Evolutionary conservation across 92 coral and sea anemone genomes (phyloP).

Genomic region (Porites rus): DNA sequence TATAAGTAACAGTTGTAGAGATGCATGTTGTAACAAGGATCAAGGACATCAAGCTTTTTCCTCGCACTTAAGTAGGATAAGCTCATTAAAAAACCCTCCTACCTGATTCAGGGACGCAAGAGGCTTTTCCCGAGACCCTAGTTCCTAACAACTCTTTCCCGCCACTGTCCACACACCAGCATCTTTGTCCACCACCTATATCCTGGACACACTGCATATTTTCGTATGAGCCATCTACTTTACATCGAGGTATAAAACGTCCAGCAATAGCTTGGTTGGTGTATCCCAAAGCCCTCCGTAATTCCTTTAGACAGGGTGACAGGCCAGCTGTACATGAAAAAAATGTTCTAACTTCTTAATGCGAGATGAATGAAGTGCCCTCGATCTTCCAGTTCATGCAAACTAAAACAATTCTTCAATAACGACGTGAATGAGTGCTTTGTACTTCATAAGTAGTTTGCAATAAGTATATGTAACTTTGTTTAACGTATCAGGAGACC

Average conservation of each 20-base stretch:
- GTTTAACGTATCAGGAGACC: too few species aligned
- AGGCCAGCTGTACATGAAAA: constrained; percentile 62
- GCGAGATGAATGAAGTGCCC: too few species aligned
- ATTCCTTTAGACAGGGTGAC: constrained; percentile 81
- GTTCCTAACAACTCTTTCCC: constrained; percentile 90
- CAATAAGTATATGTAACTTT: too few species aligned
- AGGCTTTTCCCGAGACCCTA: constrained; percentile 70
- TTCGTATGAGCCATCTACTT: constrained; percentile 81
- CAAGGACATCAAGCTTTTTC: too few species aligned
- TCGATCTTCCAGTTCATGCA: too few species aligned
- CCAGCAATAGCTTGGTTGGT: constrained; percentile 41
- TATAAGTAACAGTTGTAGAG: too few species aligned
- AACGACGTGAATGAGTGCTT: too few species aligned
- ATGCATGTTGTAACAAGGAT: too few species aligned
- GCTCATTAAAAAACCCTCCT: background rate
- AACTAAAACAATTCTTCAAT: too few species aligned
- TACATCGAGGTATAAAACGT: constrained; percentile 83
- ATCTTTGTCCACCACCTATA: constrained; percentile 40
- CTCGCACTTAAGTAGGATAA: too few species aligned
- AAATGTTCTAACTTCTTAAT: background rate
- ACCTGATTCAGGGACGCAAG: constrained; percentile 72
- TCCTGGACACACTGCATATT: constrained; percentile 72
- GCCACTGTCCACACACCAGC: constrained; percentile 92
- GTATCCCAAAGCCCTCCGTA: constrained; percentile 76
- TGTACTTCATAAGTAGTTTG: too few species aligned